phyloP scores from a whole-genome alignment of 1,140 invertebrate genomes.

The Latrodectus geometricus region DNA sequence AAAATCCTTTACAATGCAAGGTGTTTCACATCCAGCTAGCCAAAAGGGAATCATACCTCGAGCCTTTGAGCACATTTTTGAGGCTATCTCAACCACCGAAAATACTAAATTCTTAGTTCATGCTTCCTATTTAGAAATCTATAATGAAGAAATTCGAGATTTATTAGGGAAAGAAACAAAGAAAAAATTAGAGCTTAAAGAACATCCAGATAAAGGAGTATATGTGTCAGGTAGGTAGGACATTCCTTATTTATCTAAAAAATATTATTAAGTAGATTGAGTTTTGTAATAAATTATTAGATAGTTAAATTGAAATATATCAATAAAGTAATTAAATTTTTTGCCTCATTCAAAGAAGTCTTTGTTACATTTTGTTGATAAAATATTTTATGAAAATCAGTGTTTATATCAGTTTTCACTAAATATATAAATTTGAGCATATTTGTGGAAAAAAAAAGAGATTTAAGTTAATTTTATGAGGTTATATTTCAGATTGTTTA shows the following conservation, averaged over 20 bases:
- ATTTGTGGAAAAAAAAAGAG: too few relatives aligned
- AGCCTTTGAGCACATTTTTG: conserved; percentile 81
- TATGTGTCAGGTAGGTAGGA: conserved; percentile 77
- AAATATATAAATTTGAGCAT: too few relatives aligned
- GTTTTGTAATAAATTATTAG: too few relatives aligned
- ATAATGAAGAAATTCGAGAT: conserved; percentile 89
- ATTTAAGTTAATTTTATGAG: too few relatives aligned
- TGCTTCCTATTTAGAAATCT: conserved; percentile 93
- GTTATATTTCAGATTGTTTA: too few relatives aligned
- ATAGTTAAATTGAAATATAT: too few relatives aligned
- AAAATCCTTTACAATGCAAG: conserved; percentile 83
- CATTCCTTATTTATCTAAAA: too few relatives aligned
- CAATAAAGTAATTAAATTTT: background rate
- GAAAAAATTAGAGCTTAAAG: conserved; percentile 81
- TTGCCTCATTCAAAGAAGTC: too few relatives aligned
- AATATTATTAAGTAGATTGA: too few relatives aligned
- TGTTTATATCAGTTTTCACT: too few relatives aligned
- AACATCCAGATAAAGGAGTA: conserved; percentile 84
- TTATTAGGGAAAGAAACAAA: conserved; percentile 78
- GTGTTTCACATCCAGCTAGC: conserved; percentile 72
- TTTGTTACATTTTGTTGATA: too few relatives aligned
- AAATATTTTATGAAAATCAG: too few relatives aligned
- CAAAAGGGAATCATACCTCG: conserved; percentile 83
- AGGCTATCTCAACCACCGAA: conserved; percentile 85
- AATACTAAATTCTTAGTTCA: conserved; percentile 87